Conservation (phyloP, 1,140 invertebrate species). For the Penaeus japonicus region DNA sequence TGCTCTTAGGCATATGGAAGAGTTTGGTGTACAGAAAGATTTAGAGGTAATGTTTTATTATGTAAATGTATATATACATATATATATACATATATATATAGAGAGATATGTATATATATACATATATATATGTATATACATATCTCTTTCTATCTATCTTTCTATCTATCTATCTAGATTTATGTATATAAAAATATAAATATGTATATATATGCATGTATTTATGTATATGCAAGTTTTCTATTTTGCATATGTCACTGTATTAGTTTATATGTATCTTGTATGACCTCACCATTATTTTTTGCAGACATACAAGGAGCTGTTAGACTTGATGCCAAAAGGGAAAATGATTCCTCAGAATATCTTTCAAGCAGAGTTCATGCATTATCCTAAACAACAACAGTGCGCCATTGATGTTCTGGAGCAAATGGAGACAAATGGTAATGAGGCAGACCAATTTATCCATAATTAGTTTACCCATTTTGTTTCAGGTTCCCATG, state of each 20-base stretch:
- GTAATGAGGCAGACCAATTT: slow-evolving; percentile 63
- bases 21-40: slow-evolving; percentile 90
- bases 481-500: too few species aligned
- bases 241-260: too few species aligned
- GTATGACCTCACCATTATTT: background rate
- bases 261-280: background rate
- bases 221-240: background rate
- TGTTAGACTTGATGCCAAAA: slow-evolving; percentile 93
- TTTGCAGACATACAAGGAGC: slow-evolving; percentile 79
- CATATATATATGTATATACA: too few species aligned
- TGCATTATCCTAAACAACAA: slow-evolving; percentile 95
- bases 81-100: too few species aligned
- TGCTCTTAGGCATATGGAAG: slow-evolving; percentile 86
- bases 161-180: too few species aligned
- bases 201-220: too few species aligned
- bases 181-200: too few species aligned
- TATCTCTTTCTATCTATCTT: too few species aligned
- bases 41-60: slow-evolving; percentile 72
- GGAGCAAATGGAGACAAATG: slow-evolving; percentile 89
- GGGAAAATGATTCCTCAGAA: slow-evolving; percentile 85
- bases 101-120: too few species aligned
- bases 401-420: slow-evolving; percentile 86
- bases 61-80: too few species aligned
- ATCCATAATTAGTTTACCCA: too few species aligned
- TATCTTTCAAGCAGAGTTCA: slow-evolving; percentile 83